Evolutionary conservation across 2,797 vertebrate genomes (phyloP).

Genomic region (Orestias chungarensis): DNA sequence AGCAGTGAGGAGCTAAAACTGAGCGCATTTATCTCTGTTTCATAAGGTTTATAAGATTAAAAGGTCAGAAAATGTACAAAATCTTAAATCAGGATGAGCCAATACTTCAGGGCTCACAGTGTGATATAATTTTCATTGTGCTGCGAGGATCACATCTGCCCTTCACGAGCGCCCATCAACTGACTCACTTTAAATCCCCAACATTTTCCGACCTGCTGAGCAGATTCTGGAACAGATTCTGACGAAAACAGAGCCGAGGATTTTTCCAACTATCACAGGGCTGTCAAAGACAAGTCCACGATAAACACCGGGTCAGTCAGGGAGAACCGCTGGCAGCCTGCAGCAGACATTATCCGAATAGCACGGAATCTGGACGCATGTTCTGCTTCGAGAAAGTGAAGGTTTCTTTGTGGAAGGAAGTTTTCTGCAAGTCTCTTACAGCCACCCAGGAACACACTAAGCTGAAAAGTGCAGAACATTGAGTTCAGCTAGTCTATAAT

Average conservation of each 20-base stretch:
- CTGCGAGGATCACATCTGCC: slow-evolving; percentile 4
- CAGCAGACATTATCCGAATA: background rate
- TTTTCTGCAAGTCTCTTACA: slow-evolving; percentile 31
- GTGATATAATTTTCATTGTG: background rate
- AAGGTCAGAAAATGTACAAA: background rate
- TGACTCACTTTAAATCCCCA: background rate
- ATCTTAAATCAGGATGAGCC: background rate
- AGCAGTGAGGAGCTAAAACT: no score
- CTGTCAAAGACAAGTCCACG: background rate
- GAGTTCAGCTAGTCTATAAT: background rate
- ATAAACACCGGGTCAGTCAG: slow-evolving; percentile 13
- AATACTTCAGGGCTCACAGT: background rate
- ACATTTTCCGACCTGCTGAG: slow-evolving; percentile 9
- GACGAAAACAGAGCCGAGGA: background rate
- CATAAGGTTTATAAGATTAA: background rate
- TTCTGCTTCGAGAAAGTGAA: slow-evolving; percentile 33
- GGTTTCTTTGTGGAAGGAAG: slow-evolving; percentile 1
- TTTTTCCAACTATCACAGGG: background rate
- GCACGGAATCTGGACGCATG: background rate
- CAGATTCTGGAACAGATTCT: slow-evolving; percentile 3
- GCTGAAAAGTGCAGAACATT: slow-evolving; percentile 35
- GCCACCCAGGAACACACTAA: slow-evolving; percentile 30
- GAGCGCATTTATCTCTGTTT: no score
- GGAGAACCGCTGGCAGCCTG: background rate
- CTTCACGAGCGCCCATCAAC: background rate